Percentiles rank a stretch among this genome's conserved stretches.
Evolutionary conservation across 1,140 invertebrate genomes (phyloP).

Genomic region (Listronotus bonariensis): DNA sequence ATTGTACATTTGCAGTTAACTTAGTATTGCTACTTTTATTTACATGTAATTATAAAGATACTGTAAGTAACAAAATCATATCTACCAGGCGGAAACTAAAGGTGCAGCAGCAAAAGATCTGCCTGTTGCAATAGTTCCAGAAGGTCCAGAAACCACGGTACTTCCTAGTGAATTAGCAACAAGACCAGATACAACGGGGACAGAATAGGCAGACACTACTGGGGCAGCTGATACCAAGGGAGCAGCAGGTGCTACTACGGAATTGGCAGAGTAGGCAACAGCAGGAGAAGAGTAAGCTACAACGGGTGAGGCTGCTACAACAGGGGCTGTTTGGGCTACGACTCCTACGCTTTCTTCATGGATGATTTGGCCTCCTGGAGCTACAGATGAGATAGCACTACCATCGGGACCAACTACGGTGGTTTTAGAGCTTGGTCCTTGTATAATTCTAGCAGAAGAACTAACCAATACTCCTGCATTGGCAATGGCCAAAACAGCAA

Average conservation of each 20-base stretch:
- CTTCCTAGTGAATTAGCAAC: neutral
- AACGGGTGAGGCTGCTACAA: slow-evolving; percentile 14
- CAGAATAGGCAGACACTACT: slow-evolving; percentile 24
- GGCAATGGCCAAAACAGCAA: slow-evolving; percentile 30
- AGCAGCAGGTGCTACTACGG: neutral
- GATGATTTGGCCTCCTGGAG: slow-evolving; percentile 43
- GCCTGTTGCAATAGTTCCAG: neutral
- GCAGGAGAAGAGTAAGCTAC: slow-evolving; percentile 1
- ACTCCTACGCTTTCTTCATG: slow-evolving; percentile 35
- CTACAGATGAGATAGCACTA: slow-evolving; percentile 41
- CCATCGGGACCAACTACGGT: slow-evolving; percentile 45
- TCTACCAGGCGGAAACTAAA: too few species aligned
- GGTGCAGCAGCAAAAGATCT: neutral
- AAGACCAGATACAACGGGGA: slow-evolving; percentile 16
- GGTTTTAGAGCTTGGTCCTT: slow-evolving; percentile 43
- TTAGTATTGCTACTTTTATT: too few species aligned
- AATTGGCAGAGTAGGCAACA: neutral
- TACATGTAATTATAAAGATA: too few species aligned
- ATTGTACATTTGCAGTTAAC: too few species aligned
- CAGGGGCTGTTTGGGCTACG: slow-evolving; percentile 33
- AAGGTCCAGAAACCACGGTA: slow-evolving; percentile 5
- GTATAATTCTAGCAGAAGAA: slow-evolving; percentile 40
- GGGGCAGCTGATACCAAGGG: slow-evolving; percentile 8
- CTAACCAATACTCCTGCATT: slow-evolving; percentile 32
- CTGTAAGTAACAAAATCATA: too few species aligned